Percentiles rank a stretch among this genome's conserved stretches.
Conservation (phyloP, 2,888 invertebrate genomes). For the Pachliopta kotzebuea region DNA sequence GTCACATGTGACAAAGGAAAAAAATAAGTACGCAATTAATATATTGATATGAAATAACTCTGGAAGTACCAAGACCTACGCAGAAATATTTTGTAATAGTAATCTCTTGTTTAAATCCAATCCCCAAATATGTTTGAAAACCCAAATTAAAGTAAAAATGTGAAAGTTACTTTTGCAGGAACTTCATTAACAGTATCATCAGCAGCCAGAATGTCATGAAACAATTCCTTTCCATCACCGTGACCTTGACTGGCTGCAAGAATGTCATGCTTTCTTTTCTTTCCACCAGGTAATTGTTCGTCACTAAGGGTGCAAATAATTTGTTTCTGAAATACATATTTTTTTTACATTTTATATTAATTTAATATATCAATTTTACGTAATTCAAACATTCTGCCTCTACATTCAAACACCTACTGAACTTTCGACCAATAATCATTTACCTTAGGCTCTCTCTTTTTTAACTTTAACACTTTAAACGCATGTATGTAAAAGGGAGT, state of each 20-base stretch:
- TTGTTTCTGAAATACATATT: constrained; percentile 52
- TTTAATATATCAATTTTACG: too few species aligned
- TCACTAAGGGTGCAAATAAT: constrained; percentile 66
- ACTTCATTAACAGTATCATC: constrained; percentile 45
- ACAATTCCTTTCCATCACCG: constrained; percentile 55
- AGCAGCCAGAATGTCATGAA: constrained; percentile 52
- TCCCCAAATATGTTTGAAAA: too few species aligned
- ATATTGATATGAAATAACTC: too few species aligned
- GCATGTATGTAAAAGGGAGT: constrained; percentile 81
- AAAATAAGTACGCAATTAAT: too few species aligned
- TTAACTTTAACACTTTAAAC: constrained; percentile 79
- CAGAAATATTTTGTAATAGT: neutral
- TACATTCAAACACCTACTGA: too few species aligned
- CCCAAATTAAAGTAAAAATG: neutral
- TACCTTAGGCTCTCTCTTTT: constrained; percentile 65
- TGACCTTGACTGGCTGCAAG: constrained; percentile 47
- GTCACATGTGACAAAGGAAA: too few species aligned
- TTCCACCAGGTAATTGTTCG: constrained; percentile 50
- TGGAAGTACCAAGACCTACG: neutral
- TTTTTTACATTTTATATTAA: too few species aligned
- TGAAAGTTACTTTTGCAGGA: constrained; percentile 37
- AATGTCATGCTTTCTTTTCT: constrained; percentile 44
- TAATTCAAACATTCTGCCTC: too few species aligned
- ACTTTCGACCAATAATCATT: too few species aligned
- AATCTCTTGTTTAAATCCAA: neutral